Evolutionary conservation across 2,113 vertebrate genomes (phyloP).

Genomic region (Empidonax traillii): DNA sequence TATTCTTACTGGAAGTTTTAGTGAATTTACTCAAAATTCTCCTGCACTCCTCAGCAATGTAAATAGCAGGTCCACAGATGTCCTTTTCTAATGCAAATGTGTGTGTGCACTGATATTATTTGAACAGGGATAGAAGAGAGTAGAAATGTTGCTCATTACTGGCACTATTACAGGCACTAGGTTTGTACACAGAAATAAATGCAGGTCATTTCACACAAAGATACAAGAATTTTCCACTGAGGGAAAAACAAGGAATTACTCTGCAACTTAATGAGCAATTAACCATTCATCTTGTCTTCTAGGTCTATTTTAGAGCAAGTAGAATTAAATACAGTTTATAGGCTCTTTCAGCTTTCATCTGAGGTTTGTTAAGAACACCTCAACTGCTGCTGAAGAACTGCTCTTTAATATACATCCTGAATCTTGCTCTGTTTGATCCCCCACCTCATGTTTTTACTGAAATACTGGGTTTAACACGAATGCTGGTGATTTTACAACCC

Average conservation of each 20-base stretch:
- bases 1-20: background rate
- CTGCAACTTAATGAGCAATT: background rate
- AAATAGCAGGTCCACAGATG: background rate
- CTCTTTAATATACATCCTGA: background rate
- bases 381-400: background rate
- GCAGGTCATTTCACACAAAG: background rate
- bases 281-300: background rate
- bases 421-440: background rate
- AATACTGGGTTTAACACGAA: background rate
- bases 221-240: background rate
- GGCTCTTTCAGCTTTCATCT: background rate
- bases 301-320: background rate
- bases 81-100: background rate
- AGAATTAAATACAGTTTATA: background rate
- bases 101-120: background rate
- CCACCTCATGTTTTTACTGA: background rate
- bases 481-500: background rate
- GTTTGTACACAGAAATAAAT: background rate
- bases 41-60: background rate
- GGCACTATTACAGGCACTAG: background rate
- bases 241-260: background rate
- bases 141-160: background rate
- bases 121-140: background rate
- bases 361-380: background rate
- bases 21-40: background rate